Percentiles rank a stretch among this genome's conserved stretches.
phyloP scores from a whole-genome alignment of 64 coral and sea anemone genomes.

The Montipora sp. region DNA sequence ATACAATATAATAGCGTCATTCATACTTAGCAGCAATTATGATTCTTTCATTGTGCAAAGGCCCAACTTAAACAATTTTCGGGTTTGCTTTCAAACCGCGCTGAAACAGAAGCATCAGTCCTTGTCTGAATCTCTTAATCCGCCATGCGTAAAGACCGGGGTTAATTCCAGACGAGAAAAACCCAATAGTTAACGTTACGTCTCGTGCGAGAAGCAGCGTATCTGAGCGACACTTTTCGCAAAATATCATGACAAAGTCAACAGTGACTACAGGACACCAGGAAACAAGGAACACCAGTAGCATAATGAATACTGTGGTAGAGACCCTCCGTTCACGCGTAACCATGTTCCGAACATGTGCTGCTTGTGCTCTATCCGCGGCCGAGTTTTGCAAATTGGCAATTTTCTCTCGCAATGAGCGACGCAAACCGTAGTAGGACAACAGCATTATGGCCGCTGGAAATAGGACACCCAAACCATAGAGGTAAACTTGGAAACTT shows the following conservation, averaged over 20 bases:
- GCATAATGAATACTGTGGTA: constrained; percentile 90
- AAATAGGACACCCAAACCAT: constrained; percentile 66
- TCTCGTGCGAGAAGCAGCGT: constrained; percentile 67
- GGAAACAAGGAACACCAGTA: constrained; percentile 80
- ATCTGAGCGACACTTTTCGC: constrained; percentile 59
- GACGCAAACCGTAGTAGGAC: constrained; percentile 72
- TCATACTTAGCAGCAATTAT: not conserved
- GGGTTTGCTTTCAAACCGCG: not conserved
- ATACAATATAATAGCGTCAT: not conserved
- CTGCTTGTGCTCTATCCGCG: constrained; percentile 56
- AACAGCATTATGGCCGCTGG: constrained; percentile 75
- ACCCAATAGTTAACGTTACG: constrained; percentile 74
- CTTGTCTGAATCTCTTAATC: constrained; percentile 74
- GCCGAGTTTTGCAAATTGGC: constrained; percentile 29
- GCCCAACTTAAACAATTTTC: constrained; percentile 11
- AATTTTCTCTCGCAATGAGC: constrained; percentile 68
- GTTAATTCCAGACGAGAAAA: constrained; percentile 89
- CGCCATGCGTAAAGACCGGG: constrained; percentile 86
- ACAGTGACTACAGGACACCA: constrained; percentile 88
- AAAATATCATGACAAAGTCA: constrained; percentile 83
- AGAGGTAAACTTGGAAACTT: constrained; percentile 86
- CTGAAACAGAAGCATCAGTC: constrained; percentile 51
- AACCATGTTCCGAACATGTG: constrained; percentile 52
- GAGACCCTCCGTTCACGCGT: constrained; percentile 75
- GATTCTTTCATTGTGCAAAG: not conserved